Evolutionary conservation across 2,113 vertebrate species (phyloP).

Genomic region (Pluvianellus socialis): DNA sequence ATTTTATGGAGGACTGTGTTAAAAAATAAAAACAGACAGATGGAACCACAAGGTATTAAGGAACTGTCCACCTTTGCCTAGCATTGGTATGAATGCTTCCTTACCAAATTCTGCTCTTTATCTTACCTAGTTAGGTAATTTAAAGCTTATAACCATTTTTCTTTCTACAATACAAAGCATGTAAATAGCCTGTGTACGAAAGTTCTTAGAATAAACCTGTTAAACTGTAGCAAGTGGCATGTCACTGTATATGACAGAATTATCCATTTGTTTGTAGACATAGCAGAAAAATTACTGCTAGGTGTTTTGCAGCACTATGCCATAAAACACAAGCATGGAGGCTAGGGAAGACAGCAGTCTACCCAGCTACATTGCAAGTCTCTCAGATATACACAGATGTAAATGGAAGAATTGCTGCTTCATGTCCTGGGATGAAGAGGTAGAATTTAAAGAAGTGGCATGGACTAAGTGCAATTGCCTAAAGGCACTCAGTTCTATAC

Average conservation of each 20-base stretch:
- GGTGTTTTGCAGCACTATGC: neutral
- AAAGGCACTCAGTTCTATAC: neutral
- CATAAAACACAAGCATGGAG: neutral
- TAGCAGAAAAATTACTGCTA: neutral
- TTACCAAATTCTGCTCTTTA: neutral
- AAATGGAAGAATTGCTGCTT: neutral
- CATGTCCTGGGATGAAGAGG: neutral
- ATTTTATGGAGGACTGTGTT: neutral
- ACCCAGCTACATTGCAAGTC: neutral
- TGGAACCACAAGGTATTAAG: neutral
- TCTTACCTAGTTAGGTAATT: neutral
- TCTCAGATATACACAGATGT: neutral
- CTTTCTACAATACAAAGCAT: neutral
- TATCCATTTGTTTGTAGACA: neutral
- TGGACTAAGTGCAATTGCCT: neutral
- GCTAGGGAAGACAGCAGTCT: neutral
- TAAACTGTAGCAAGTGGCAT: neutral
- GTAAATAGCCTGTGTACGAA: neutral
- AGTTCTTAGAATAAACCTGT: neutral
- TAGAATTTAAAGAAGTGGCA: neutral
- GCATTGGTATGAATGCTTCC: neutral
- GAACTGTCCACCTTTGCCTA: neutral
- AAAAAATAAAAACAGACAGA: neutral
- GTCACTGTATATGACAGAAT: neutral
- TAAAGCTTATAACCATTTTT: neutral